Evolutionary conservation across 2,888 invertebrate species (phyloP).

Genomic region (Drosophila nigritarsus): DNA sequence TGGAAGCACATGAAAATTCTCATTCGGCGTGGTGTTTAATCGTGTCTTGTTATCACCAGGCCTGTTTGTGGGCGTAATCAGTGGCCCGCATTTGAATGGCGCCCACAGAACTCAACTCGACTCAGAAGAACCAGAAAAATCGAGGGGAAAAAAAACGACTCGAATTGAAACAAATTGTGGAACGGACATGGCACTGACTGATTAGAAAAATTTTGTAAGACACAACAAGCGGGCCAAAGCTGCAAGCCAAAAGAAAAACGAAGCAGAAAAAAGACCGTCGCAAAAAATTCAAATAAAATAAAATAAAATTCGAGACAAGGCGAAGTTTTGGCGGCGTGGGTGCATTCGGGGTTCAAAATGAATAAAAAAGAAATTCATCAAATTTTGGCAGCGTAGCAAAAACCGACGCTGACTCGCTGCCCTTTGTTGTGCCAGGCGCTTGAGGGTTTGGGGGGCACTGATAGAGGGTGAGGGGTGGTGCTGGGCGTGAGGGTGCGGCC

Average conservation of each 20-base stretch:
- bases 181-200: conserved; percentile 68
- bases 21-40: conserved; percentile 17
- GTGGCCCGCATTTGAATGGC: conserved; percentile 63
- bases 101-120: conserved; percentile 18
- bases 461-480: background rate
- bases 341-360: conserved; percentile 44
- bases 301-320: conserved; percentile 33
- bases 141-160: background rate
- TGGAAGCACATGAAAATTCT: background rate
- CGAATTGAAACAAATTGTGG: conserved; percentile 35
- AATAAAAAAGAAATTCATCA: conserved; percentile 80
- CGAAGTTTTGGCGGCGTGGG: conserved; percentile 24
- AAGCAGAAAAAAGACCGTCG: conserved; percentile 13
- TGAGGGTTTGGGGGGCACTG: background rate
- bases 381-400: conserved; percentile 74
- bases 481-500: conserved; percentile 1
- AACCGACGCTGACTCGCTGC: conserved; percentile 41
- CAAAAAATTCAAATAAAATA: conserved; percentile 32
- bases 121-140: background rate
- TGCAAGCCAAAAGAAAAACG: conserved; percentile 15
- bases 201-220: conserved; percentile 76
- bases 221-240: conserved; percentile 62
- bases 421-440: conserved; percentile 42
- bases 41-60: background rate
- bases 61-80: conserved; percentile 52